Evolutionary conservation across 1,140 invertebrate species (phyloP), one percentile per base, ranked within the genome.

Genomic region (Ectropis grisescens): DNA sequence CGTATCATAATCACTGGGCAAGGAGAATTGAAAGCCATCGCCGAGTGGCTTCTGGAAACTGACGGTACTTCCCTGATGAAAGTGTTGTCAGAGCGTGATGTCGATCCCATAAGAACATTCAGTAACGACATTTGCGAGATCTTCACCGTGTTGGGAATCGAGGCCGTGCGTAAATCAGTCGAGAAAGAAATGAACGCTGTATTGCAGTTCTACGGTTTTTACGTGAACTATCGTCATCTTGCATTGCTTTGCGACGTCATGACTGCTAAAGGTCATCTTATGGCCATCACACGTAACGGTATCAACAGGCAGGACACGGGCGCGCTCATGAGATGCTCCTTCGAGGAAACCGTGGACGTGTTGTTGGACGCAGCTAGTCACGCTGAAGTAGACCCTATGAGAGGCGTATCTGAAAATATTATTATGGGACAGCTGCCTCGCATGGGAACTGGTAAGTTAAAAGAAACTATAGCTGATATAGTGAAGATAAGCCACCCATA

Each of bases 91-190:
- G 98, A 99, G 82, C 85, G 94, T 29, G 95, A 99, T 65, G 97
- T 99, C 0, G 98, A 99, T 82, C 95, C 97, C 2, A 90, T 97
- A 2, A 85, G 98, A 45, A 99, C 98, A 1, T 97, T 94, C 55
- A 98, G 96, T 59, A 99, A 99, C 82, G 98, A 99, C 64, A 99
- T 99, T 82, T 99, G 98, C 55, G 98, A 99, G 85, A 98, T 99
- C 56, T 99, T 99, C 85, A 90, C 93, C 65, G 94, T 98, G 32
- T 82, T 99, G 13, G 98, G 98, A 46, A 99, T 99, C 46, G 98
- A 99, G 80, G 98, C 98, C 82, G 98, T 99, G 2, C 90, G 98
- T 59, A 99, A 99, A 79, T 96, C 96, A 0, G 97, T 99, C 0
- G 98, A 99, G 69, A 98, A 98, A 64, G 98, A 99, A 89, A 99